Conservation (phyloP, 1,140 invertebrate species). For the Drosophila rufa region DNA sequence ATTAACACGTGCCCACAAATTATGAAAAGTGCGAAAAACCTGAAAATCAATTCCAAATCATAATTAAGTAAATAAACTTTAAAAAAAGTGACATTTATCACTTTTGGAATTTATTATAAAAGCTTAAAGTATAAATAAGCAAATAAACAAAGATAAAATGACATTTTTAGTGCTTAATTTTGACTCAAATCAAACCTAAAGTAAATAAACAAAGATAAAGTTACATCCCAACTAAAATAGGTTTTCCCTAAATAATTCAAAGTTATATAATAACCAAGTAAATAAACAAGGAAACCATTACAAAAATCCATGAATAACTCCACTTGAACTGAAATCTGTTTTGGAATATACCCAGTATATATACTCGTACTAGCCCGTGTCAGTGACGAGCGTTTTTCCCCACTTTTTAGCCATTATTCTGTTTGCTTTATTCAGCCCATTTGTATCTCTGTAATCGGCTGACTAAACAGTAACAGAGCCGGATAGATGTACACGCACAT, state of each 20-base stretch:
- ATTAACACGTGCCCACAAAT: constrained; percentile 73
- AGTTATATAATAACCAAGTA: background rate
- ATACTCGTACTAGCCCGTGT: constrained; percentile 42
- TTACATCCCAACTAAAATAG: background rate
- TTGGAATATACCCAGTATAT: background rate
- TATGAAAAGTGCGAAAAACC: constrained; percentile 41
- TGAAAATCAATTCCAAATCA: constrained; percentile 36
- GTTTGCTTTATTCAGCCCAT: constrained; percentile 24
- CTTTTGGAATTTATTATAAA: background rate
- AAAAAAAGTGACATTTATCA: background rate
- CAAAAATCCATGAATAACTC: background rate
- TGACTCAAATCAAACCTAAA: too few species aligned
- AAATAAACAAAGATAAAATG: background rate
- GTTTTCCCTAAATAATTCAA: background rate
- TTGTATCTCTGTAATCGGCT: constrained; percentile 50
- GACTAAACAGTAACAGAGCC: constrained; percentile 37
- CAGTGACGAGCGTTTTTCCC: constrained; percentile 47
- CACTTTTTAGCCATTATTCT: constrained; percentile 27
- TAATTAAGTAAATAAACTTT: constrained; percentile 7
- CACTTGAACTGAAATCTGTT: constrained; percentile 12
- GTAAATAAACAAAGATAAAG: background rate
- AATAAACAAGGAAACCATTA: background rate
- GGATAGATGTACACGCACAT: background rate
- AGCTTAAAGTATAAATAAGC: background rate
- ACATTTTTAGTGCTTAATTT: background rate